Evolutionary conservation across 1,140 invertebrate species (phyloP), one percentile per base, ranked within the genome.

Genomic region (Cheumatopsyche charites): DNA sequence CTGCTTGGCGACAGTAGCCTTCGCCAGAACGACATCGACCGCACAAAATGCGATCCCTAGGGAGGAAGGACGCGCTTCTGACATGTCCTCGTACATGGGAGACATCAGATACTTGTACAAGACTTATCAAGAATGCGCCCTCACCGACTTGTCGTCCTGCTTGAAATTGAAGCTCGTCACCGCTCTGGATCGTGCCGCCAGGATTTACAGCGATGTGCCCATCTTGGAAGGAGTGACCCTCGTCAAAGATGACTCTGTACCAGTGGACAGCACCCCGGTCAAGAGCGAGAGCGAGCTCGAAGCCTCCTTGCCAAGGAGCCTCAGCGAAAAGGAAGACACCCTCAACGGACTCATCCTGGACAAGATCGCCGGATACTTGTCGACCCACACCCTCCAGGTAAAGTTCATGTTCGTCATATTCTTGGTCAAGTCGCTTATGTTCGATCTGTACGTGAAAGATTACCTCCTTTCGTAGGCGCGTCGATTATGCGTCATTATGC

Each of bases 321-420:
- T 91, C 0, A 86, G 87, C 1, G 89, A 90, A 74, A 90, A 90
- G 72, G 91, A 93, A 72, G 86, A 89, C 73, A 88, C 88, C 0
- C 81, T 94, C 12, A 92, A 92, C 77, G 85, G 84, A 47, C 86
- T 93, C 80, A 91, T 94, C 76, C 79, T 91, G 73, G 89, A 92
- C 77, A 91, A 89, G 78, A 82, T 93, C 63, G 79, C 89, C 52
- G 87, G 85, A 76, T 92, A 93, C 79, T 87, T 94, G 79, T 87
- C 89, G 79, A 88, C 88, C 73, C 90, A 92, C 80, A 91, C 90
- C 17, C 80, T 94, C 62, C 91, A 93, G 84, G 87, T 92, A 84
- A 82, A 75, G 74, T 21, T 63, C 12, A 21, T 63, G 21, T 58
- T 58, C 25, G 7, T 58, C 23, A 21, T 58, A 58, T 26, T 58